A percentile compares a stretch with the other conserved stretches of the same genome.
Evolutionary conservation across 2,888 invertebrate genomes (phyloP).

Genomic region (Cheilosia vernalis): DNA sequence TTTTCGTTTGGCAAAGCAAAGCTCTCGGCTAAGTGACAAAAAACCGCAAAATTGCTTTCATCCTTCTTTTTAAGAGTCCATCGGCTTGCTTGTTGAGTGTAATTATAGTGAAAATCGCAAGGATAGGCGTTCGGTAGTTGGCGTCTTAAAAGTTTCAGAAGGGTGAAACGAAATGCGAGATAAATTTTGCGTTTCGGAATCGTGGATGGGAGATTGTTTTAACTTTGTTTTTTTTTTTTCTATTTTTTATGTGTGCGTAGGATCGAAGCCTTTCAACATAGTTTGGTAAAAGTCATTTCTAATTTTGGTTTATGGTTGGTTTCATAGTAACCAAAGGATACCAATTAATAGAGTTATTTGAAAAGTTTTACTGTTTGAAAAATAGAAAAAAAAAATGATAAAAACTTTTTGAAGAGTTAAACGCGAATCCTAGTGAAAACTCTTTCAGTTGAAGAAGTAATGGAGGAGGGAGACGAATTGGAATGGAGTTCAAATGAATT

Average conservation of each 20-base stretch:
- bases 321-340: constrained; percentile 50
- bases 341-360: constrained; percentile 62
- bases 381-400: neutral
- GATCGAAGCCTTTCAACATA: constrained; percentile 15
- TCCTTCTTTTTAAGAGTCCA: constrained; percentile 3
- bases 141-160: neutral
- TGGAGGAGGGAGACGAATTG: neutral
- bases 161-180: constrained; percentile 7
- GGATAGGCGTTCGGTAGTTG: constrained; percentile 46
- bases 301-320: constrained; percentile 21
- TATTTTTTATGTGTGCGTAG: neutral
- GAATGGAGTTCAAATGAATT: neutral
- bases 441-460: neutral
- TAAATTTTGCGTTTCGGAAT: constrained; percentile 41
- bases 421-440: constrained; percentile 10
- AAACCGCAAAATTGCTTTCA: constrained; percentile 49
- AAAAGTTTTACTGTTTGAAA: constrained; percentile 41
- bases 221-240: constrained; percentile 16
- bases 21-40: constrained; percentile 36
- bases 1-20: constrained; percentile 21
- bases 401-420: constrained; percentile 4
- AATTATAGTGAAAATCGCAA: constrained; percentile 43
- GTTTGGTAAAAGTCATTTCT: constrained; percentile 25
- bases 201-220: constrained; percentile 14
- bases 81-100: constrained; percentile 25